Percentiles rank a stretch among this genome's conserved stretches.
phyloP scores from a whole-genome alignment of 2,113 vertebrate species.

The Piaya cayana region DNA sequence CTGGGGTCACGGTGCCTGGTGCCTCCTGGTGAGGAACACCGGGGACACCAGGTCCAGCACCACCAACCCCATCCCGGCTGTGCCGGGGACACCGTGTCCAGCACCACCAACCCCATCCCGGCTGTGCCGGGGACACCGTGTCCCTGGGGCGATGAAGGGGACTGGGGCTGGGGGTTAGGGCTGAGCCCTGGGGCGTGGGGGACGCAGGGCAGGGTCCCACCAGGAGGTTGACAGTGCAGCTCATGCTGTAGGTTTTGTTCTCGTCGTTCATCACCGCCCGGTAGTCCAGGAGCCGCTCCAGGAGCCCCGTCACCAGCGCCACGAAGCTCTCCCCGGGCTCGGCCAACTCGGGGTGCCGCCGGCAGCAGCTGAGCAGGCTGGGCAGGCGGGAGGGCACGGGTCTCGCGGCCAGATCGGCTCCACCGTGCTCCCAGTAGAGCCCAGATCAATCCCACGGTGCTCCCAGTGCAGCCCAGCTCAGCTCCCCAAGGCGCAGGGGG shows the following conservation, averaged over 20 bases:
- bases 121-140: neutral
- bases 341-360: constrained; percentile 26
- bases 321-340: constrained; percentile 30
- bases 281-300: constrained; percentile 70
- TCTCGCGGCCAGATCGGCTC: neutral
- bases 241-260: constrained; percentile 73
- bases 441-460: neutral
- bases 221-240: constrained; percentile 71
- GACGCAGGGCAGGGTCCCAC: neutral
- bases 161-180: fast-evolving
- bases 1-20: fast-evolving
- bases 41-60: neutral
- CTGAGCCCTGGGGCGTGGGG: neutral
- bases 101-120: neutral
- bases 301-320: constrained; percentile 23
- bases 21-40: neutral
- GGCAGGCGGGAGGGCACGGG: fast-evolving
- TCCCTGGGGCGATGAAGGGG: too few relatives aligned
- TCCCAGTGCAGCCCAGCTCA: neutral
- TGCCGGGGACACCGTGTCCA: neutral
- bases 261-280: constrained; percentile 60
- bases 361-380: constrained; percentile 63
- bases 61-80: neutral
- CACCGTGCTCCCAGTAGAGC: fast-evolving
- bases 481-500: neutral